Percentiles rank a stretch among this genome's conserved stretches.
These are phyloP conservation scores for Galbula dea DNA, from an alignment of 2,113 vertebrate species.

Conservation along the genomic window DNA sequence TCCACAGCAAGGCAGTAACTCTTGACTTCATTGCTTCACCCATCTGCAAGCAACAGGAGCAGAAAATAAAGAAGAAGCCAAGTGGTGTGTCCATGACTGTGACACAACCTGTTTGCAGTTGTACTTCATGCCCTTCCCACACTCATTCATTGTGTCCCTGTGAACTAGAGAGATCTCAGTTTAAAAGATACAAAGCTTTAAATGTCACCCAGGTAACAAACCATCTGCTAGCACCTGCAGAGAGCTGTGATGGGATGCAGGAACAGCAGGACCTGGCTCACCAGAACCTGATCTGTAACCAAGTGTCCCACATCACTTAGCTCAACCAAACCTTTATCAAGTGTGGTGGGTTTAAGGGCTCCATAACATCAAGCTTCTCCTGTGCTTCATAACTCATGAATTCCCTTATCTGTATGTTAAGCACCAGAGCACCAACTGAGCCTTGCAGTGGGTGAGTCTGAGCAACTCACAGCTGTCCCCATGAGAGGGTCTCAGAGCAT, in stretches of 20 bases:
- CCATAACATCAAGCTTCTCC: no score
- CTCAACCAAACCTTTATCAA: background rate
- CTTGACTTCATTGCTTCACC: rapidly evolving
- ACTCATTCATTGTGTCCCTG: rapidly evolving
- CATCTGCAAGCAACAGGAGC: background rate
- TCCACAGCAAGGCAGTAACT: background rate
- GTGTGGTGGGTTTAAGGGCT: no score
- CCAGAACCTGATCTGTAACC: no score
- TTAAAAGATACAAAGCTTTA: background rate
- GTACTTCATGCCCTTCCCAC: background rate
- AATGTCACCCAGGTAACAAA: background rate
- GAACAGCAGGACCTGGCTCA: no score
- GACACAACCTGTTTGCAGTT: background rate
- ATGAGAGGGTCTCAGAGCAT: background rate
- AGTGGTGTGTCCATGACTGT: background rate
- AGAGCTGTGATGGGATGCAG: no score
- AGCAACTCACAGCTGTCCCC: background rate
- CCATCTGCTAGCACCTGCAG: background rate
- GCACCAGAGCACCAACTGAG: background rate
- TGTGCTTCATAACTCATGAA: rapidly evolving
- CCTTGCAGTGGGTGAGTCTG: rapidly evolving
- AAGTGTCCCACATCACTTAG: rapidly evolving
- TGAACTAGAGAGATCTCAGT: background rate
- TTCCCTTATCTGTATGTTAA: background rate
- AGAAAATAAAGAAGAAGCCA: background rate